phyloP scores from a whole-genome alignment of 1,140 invertebrate species.

The Zaprionus africanus region DNA sequence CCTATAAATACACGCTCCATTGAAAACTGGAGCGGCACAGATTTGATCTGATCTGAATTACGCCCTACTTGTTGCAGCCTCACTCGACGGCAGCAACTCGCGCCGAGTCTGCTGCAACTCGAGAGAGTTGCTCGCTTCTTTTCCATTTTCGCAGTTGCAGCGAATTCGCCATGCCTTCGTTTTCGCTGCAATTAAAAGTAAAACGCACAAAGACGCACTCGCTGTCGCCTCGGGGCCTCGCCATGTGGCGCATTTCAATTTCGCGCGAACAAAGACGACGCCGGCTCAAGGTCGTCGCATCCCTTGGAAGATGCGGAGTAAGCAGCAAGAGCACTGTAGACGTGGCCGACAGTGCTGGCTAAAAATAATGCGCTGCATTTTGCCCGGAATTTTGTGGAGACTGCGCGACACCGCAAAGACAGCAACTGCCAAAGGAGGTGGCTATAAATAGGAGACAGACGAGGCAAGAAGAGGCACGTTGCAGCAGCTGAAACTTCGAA shows the following conservation, averaged over 20 bases:
- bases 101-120: background rate
- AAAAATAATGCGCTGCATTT: constrained; percentile 27
- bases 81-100: background rate
- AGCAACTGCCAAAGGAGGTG: constrained; percentile 28
- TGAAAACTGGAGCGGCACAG: constrained; percentile 72
- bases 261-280: constrained; percentile 17
- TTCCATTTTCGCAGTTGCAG: background rate
- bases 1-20: constrained; percentile 76
- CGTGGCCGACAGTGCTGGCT: constrained; percentile 9
- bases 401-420: background rate
- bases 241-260: constrained; percentile 34
- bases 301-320: constrained; percentile 27
- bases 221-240: background rate
- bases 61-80: constrained; percentile 37
- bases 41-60: constrained; percentile 45
- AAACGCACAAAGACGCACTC: constrained; percentile 22
- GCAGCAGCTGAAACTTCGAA: constrained; percentile 37
- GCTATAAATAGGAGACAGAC: constrained; percentile 45
- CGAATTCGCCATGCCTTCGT: background rate
- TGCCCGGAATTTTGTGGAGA: constrained; percentile 5
- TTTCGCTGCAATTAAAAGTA: background rate
- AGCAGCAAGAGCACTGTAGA: background rate
- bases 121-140: background rate
- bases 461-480: constrained; percentile 5
- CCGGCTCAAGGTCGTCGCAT: constrained; percentile 44